Conservation (phyloP, 2,797 vertebrate genomes). For the Enteromius thamalakanensis region DNA sequence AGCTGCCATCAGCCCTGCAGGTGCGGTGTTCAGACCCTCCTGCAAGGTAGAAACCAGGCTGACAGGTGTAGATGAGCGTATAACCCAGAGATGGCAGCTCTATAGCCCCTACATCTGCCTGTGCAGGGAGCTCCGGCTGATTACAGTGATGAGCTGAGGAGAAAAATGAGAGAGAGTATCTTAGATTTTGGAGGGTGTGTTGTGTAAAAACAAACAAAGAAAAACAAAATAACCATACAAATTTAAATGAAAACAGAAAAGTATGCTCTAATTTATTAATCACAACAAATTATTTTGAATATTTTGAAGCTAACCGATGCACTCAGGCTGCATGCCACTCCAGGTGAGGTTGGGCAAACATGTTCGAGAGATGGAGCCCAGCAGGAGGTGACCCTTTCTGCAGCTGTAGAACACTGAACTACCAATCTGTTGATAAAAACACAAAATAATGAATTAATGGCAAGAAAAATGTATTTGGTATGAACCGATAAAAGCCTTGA, state of each 20-base stretch:
- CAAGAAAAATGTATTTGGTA: background rate
- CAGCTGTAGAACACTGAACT: constrained; percentile 91
- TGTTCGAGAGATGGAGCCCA: constrained; percentile 94
- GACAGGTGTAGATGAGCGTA: constrained; percentile 97
- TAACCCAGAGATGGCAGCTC: constrained; percentile 97
- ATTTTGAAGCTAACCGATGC: constrained; percentile 83
- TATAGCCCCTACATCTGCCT: constrained; percentile 92
- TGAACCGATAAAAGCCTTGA: background rate
- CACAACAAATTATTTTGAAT: background rate
- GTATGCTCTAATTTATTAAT: constrained; percentile 22
- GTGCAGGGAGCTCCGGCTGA: constrained; percentile 90
- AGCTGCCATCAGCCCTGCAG: constrained; percentile 95
- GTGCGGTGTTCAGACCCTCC: constrained; percentile 97
- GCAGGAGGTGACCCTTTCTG: constrained; percentile 94
- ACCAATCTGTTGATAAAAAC: constrained; percentile 80
- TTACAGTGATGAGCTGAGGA: constrained; percentile 92
- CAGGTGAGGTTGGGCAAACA: constrained; percentile 97
- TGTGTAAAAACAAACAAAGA: constrained; percentile 27
- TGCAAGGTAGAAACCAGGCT: constrained; percentile 92
- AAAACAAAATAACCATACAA: constrained; percentile 44
- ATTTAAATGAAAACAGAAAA: constrained; percentile 29
- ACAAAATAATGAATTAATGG: constrained; percentile 17
- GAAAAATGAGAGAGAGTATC: background rate
- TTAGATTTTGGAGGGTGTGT: background rate
- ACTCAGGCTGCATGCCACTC: constrained; percentile 93